phyloP scores from a whole-genome alignment of 2,888 invertebrate genomes.

The Philaethria dido region DNA sequence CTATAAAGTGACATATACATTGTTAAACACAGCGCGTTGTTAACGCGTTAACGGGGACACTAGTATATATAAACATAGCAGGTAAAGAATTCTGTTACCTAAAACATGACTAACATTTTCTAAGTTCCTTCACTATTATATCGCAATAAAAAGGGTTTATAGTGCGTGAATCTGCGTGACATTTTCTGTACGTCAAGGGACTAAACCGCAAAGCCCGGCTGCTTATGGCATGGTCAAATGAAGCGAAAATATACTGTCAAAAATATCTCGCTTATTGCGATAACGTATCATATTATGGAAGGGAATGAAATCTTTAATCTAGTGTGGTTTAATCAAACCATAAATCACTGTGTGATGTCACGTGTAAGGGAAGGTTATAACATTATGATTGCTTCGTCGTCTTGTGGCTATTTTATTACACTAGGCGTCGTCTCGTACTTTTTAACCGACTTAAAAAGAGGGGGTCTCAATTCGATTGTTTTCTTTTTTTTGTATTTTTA shows the following conservation, averaged over 20 bases:
- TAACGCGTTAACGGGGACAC: too few relatives aligned
- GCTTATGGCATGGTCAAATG: slow-evolving; percentile 35
- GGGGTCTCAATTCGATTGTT: too few relatives aligned
- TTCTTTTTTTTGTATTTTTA: too few relatives aligned
- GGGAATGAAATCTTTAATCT: neutral
- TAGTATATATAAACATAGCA: neutral
- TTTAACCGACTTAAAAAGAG: too few relatives aligned
- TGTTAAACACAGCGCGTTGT: too few relatives aligned
- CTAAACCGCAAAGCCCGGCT: slow-evolving; percentile 15
- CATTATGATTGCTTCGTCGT: neutral
- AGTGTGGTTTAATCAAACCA: neutral
- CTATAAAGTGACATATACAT: too few relatives aligned
- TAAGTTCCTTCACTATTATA: neutral
- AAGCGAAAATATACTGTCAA: slow-evolving; percentile 38
- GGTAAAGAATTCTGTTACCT: neutral
- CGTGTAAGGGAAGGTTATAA: neutral
- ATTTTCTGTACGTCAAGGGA: slow-evolving; percentile 22
- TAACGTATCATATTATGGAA: neutral
- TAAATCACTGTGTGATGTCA: neutral
- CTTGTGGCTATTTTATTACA: neutral
- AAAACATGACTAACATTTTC: neutral
- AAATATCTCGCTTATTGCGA: slow-evolving; percentile 33
- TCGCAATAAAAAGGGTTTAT: slow-evolving; percentile 9
- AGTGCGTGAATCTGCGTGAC: slow-evolving; percentile 11
- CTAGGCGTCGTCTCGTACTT: neutral